phyloP scores from a whole-genome alignment of 2,113 vertebrate genomes.

The Puntigrus tetrazona region DNA sequence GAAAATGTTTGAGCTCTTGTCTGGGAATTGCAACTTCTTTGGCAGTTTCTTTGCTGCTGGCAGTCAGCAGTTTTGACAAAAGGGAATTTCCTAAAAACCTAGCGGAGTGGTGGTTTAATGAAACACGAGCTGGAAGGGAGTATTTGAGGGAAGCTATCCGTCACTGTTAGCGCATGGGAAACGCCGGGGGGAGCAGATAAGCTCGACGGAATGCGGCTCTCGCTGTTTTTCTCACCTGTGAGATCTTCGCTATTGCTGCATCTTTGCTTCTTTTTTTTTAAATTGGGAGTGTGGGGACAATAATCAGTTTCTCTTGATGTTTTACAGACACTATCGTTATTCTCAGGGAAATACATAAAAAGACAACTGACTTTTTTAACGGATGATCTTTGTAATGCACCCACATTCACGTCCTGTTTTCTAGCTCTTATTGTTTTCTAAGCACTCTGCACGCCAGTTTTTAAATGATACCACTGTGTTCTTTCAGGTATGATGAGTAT shows the following conservation, averaged over 20 bases:
- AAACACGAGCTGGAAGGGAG: slow-evolving; percentile 42
- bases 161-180: slow-evolving; percentile 36
- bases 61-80: slow-evolving; percentile 40
- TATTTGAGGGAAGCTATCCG: slow-evolving; percentile 8
- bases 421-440: neutral
- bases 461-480: neutral
- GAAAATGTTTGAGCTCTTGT: neutral
- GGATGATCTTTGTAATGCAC: neutral
- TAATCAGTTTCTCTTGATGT: neutral
- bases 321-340: neutral
- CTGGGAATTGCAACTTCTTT: slow-evolving; percentile 4
- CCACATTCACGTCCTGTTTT: neutral
- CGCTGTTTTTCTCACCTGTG: slow-evolving; percentile 30
- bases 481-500: slow-evolving; percentile 13
- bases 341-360: neutral
- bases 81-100: slow-evolving; percentile 46
- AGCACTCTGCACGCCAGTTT: neutral
- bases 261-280: neutral
- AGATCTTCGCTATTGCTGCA: neutral
- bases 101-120: slow-evolving; percentile 28
- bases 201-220: slow-evolving; percentile 32
- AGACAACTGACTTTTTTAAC: neutral
- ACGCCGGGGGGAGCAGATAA: slow-evolving; percentile 41
- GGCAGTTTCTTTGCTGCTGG: slow-evolving; percentile 38
- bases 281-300: neutral